Evolutionary conservation across 2,113 vertebrate genomes (phyloP).

Genomic region (Perca flavescens): DNA sequence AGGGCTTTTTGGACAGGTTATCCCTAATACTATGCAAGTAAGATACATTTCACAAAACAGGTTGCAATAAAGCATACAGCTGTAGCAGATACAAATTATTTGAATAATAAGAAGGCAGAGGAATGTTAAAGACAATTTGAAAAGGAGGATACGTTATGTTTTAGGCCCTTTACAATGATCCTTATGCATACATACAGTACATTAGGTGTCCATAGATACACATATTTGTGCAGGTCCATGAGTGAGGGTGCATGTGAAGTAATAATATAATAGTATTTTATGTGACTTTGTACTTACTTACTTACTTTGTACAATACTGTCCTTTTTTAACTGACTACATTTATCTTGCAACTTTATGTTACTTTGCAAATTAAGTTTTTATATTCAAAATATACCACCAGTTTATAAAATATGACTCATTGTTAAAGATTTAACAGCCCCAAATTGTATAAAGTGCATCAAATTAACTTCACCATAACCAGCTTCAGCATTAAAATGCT

Average conservation of each 20-base stretch:
- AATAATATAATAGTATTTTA: not conserved
- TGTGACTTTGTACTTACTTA: not conserved
- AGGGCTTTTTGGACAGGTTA: conserved; percentile 15
- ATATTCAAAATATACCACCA: not conserved
- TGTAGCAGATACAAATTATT: not conserved
- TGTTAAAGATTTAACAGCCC: not conserved
- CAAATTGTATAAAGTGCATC: not conserved
- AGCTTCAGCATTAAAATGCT: not conserved
- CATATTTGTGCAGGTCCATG: not conserved
- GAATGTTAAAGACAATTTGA: not conserved
- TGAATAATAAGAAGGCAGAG: not conserved
- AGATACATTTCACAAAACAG: not conserved
- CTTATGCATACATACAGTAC: not conserved
- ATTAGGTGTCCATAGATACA: not conserved
- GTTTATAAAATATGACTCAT: not conserved
- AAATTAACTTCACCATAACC: not conserved
- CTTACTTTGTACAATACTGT: no score
- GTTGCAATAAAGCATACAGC: conserved; percentile 7
- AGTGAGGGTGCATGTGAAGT: not conserved
- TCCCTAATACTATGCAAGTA: not conserved
- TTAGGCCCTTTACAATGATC: not conserved
- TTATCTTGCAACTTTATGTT: not conserved
- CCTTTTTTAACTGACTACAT: not conserved
- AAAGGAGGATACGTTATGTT: not conserved
- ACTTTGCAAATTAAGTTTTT: not conserved